Evolutionary conservation across 2,113 vertebrate species (phyloP), one percentile per base, ranked within the genome.

Genomic region (Silurus glanis): DNA sequence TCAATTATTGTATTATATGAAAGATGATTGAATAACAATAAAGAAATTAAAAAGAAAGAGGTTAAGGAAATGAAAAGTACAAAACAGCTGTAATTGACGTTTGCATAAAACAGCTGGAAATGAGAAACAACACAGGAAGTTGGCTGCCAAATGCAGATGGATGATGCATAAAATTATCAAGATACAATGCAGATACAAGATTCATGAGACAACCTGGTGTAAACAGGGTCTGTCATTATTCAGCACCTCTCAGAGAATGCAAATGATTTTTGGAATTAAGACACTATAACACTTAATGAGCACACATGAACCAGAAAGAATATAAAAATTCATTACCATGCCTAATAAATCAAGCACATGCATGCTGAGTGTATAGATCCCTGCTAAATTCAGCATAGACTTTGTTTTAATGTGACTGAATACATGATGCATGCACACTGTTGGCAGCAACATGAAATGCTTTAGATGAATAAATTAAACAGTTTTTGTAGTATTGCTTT

Each of bases 101-200:
- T 80, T 80, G 56, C 28, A 80, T 80, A 61, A 80, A 80, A 61
- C 78, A 47, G 56, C 56, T 59, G 78, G 14, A 80, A 80, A 45
- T 0, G 14, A 45, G 28, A 9, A 80, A 59, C 25, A 80, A 47
- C 28, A 80, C 58, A 61, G 56, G 16, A 61, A 47, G 55, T 47
- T 47, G 56, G 56, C 61, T 61, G 28, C 78, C 58, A 21, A 80
- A 80, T 80, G 28, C 78, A 80, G 78, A 80, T 80, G 56, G 58
- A 80, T 80, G 56, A 80, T 80, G 56, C 78, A 80, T 80, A 80
- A 80, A 37, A 23, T 45, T 80, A 80, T 80, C 78, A 80, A 37
- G 56, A 80, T 80, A 59, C 78, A 59, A 61, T 45, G 28, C 78
- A 80, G 56, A 80, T 80, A 80, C 56, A 80, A 80, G 56, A 61